Evolutionary conservation across 2,797 vertebrate species (phyloP), one percentile per base, ranked within the genome.

Genomic region (Ciconia nigra): DNA sequence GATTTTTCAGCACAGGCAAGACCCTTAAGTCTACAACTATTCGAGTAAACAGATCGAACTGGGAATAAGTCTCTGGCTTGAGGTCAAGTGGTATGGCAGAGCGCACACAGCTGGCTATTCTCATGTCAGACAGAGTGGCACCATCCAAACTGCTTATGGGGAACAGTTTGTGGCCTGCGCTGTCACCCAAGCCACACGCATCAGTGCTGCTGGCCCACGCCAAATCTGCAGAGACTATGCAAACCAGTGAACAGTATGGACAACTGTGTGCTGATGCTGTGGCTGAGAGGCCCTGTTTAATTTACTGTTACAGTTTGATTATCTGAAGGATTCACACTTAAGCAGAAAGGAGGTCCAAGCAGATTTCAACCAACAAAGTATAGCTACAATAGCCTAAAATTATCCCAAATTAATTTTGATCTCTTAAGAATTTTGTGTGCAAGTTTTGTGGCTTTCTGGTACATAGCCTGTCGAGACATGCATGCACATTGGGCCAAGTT

Each of bases 111-210:
- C 17, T 51, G 55, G 10, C 13, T 49, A 2, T 37, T 63, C 35
- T 47, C 47, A 39, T 12, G 11, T 51, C 74, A 47, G 42, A 15
- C 14, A 5, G 62, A 17, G 37, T 9, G 66, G 54, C 54, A n/a
- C 28, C 28, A 52, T 12, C 22, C 78, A 61, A 2, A n/a, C 11
- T 31, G 41, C 66, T 52, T 17, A 0, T 19, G n/a, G 26, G 69
- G 29, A 67, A 9, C 33, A 49, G 20, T 11, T 3, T 5, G 55
- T 71, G 62, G 9, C 22, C 74, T 24, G 5, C 16, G 55, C 69
- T 71, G 55, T 13, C 31, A 41, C 51, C 26, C 42, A 28, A 4
- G 29, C 47, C 7, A 2, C 1, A 12, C 0, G 0, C 16, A 11
- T 2, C 4, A 4, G 62, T 61, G 63, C 58, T 65, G 79, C 55